Conservation (phyloP, 2,888 invertebrate species). For the Drosophila acutilabella region DNA sequence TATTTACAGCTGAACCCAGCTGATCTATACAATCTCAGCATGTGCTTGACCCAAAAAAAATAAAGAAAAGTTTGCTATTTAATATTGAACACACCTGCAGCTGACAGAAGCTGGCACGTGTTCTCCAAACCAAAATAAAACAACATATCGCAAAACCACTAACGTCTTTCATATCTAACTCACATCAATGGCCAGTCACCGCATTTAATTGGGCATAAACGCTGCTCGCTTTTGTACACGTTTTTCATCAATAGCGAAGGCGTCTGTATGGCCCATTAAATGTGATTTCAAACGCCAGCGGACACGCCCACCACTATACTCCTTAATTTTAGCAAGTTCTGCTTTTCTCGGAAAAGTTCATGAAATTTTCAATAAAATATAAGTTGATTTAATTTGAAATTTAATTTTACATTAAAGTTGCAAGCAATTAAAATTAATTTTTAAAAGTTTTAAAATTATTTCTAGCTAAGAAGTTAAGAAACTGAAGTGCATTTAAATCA, state of each 20-base stretch:
- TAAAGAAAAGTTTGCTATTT: slow-evolving; percentile 9
- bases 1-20: slow-evolving; percentile 9
- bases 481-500: no score
- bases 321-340: no score
- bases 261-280: slow-evolving; percentile 44
- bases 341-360: no score
- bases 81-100: slow-evolving; percentile 37
- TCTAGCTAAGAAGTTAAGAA: no score
- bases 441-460: not conserved
- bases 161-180: slow-evolving; percentile 49
- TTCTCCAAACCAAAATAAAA: no score
- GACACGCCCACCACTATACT: slow-evolving; percentile 4
- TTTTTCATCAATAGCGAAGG: slow-evolving; percentile 68
- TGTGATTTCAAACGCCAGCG: slow-evolving; percentile 17
- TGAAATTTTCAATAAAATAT: no score
- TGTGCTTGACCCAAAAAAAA: slow-evolving; percentile 22
- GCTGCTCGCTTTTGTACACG: slow-evolving; percentile 58
- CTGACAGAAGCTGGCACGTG: slow-evolving; percentile 28
- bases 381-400: no score
- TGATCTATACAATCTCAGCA: slow-evolving; percentile 21
- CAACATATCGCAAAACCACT: slow-evolving; percentile 4
- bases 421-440: not conserved
- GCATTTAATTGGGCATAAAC: slow-evolving; percentile 73
- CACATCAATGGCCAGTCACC: slow-evolving; percentile 49
- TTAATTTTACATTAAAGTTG: no score